These are phyloP conservation scores for Saccopteryx leptura DNA, from an alignment of 2,113 vertebrate species.

Conservation along the genomic window DNA sequence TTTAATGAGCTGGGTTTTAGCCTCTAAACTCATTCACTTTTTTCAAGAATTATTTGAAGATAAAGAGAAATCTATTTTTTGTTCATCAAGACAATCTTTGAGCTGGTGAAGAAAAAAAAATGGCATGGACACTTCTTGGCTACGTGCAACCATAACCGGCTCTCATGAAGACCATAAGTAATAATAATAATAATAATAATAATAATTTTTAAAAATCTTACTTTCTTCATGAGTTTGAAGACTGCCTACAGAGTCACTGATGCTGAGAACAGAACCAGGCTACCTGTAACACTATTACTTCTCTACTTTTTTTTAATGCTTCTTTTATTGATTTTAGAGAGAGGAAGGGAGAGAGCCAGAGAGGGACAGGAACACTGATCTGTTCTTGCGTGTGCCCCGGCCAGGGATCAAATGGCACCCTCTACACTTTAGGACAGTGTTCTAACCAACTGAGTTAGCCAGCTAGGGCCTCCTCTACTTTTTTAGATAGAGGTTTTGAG, in stretches of 20 bases:
- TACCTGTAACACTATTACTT: neutral
- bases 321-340: no score
- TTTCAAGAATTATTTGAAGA: slow-evolving; percentile 35
- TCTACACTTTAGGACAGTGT: no score
- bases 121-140: neutral
- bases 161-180: neutral
- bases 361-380: no score
- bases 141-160: neutral
- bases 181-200: neutral
- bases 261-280: neutral
- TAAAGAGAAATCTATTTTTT: slow-evolving; percentile 11
- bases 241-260: neutral
- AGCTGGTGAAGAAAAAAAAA: neutral
- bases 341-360: no score
- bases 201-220: neutral
- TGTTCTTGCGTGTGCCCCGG: no score
- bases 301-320: neutral
- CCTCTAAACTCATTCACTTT: neutral
- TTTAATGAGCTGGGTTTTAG: slow-evolving; percentile 3
- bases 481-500: neutral
- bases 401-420: no score
- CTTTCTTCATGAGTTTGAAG: neutral
- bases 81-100: neutral
- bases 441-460: no score
- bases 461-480: neutral